Percentiles rank a stretch among this genome's conserved stretches.
Conservation (phyloP, 2,888 invertebrate species). For the Eupithecia centaureata region DNA sequence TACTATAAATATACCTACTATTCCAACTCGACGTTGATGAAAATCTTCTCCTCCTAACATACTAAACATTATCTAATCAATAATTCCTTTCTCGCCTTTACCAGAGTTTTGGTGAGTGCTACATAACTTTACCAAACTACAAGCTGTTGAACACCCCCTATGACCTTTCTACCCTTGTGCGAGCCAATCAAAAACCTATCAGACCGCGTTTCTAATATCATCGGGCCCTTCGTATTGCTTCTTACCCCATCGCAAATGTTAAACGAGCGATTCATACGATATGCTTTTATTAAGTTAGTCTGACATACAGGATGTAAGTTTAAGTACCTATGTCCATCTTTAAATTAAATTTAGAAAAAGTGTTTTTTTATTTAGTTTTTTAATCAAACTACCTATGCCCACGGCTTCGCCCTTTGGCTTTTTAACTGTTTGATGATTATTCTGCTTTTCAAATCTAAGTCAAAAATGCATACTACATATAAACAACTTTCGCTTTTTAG, state of each 20-base stretch:
- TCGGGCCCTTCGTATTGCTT: conserved; percentile 21
- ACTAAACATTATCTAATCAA: neutral
- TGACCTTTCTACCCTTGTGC: conserved; percentile 18
- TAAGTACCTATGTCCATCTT: too few relatives aligned
- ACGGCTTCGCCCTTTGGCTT: too few relatives aligned
- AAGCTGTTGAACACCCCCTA: conserved; percentile 7
- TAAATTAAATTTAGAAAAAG: too few relatives aligned
- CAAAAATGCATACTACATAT: too few relatives aligned
- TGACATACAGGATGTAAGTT: conserved; percentile 16
- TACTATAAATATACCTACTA: too few relatives aligned
- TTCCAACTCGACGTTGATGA: neutral
- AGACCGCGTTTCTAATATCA: conserved; percentile 24
- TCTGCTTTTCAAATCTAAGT: too few relatives aligned
- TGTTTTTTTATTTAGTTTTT: too few relatives aligned
- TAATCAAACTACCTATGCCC: too few relatives aligned
- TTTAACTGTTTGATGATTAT: too few relatives aligned
- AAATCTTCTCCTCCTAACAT: neutral
- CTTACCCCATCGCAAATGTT: conserved; percentile 13
- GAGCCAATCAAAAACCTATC: conserved; percentile 35
- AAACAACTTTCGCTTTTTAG: too few relatives aligned
- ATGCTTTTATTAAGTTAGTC: conserved; percentile 11
- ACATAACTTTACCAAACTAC: neutral
- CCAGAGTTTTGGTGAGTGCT: neutral
- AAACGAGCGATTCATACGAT: conserved; percentile 26
- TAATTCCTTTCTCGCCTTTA: neutral